These are phyloP conservation scores for Iselma pallidipennis DNA, from an alignment of 2,888 invertebrate genomes.

Conservation along the genomic window DNA sequence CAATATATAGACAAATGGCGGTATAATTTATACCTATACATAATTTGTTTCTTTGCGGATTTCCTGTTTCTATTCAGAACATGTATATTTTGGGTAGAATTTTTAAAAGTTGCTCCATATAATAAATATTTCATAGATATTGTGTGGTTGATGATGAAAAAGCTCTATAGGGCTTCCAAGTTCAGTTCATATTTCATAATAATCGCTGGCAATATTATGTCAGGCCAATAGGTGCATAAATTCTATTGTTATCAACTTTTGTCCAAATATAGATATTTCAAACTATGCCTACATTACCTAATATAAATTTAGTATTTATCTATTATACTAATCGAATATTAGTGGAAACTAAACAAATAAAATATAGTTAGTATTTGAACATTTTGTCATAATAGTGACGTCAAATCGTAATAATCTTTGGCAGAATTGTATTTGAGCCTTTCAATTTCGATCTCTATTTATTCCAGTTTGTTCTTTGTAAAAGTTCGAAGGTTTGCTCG, in stretches of 20 bases:
- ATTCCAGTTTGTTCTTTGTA: not conserved
- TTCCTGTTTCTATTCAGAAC: no score
- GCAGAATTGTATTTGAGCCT: not conserved
- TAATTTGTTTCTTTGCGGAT: no score
- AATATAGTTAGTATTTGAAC: not conserved
- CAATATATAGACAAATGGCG: not conserved
- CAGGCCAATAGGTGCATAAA: not conserved
- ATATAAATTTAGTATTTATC: not conserved
- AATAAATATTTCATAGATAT: not conserved
- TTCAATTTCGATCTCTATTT: not conserved
- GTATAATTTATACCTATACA: not conserved
- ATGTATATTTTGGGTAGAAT: not conserved
- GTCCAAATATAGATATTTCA: not conserved
- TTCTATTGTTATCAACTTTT: not conserved
- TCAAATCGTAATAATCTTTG: not conserved
- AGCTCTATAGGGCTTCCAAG: not conserved
- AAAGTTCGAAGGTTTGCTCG: not conserved
- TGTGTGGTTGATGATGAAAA: not conserved
- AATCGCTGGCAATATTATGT: not conserved
- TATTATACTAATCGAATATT: not conserved
- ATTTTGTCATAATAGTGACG: not conserved
- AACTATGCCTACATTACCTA: no score
- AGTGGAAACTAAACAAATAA: no score
- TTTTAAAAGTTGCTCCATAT: not conserved
- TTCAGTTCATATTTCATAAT: not conserved